These are phyloP conservation scores for Saimiri boliviensis DNA, from an alignment of 2,113 vertebrate genomes.

Conservation along the genomic window DNA sequence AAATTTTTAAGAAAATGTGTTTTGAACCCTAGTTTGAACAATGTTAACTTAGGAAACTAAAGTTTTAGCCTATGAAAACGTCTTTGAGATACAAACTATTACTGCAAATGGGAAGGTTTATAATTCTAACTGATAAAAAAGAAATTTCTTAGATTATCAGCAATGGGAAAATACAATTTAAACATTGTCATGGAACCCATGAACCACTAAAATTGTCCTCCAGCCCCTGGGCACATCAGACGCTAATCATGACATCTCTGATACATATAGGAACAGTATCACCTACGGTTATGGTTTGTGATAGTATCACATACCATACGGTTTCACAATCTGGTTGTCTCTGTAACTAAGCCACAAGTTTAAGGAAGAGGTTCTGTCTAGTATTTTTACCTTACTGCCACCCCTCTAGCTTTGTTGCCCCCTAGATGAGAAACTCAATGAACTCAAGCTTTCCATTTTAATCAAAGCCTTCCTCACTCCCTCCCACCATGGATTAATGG, in stretches of 20 bases:
- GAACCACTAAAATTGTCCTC: background rate
- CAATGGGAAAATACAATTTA: background rate
- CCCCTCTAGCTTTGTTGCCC: background rate
- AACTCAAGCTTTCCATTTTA: background rate
- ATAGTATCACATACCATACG: no score
- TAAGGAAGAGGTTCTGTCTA: background rate
- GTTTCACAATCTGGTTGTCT: background rate
- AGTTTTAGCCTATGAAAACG: conserved; percentile 12
- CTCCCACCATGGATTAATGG: background rate
- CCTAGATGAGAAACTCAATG: background rate
- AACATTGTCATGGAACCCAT: background rate
- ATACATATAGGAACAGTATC: background rate
- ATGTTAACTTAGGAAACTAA: conserved; percentile 17
- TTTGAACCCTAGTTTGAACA: background rate
- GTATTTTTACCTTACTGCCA: background rate
- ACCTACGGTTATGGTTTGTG: background rate
- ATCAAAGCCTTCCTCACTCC: background rate
- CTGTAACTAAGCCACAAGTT: background rate
- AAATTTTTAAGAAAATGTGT: background rate
- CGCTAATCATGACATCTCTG: background rate
- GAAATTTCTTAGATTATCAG: background rate
- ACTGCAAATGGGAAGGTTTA: background rate
- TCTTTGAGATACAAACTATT: conserved; percentile 26
- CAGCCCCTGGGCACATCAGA: background rate
- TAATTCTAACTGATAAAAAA: background rate